Conservation (phyloP, 2,797 vertebrate genomes). For the Pangasius larnaudii region DNA sequence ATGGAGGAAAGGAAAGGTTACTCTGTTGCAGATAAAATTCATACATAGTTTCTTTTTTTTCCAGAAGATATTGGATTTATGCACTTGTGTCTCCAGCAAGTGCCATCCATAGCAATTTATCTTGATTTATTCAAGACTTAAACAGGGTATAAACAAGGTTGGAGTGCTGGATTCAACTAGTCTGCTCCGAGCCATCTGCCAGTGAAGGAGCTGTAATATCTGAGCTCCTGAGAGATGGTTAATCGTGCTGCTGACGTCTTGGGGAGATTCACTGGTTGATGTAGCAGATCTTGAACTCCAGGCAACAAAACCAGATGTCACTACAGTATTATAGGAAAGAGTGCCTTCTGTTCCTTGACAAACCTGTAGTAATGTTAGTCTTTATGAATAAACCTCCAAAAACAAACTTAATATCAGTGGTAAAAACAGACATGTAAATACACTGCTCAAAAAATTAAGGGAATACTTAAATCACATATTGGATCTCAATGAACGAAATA, state of each 20-base stretch:
- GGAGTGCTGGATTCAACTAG: conserved; percentile 57
- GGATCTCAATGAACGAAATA: too few species aligned
- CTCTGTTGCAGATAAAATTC: conserved; percentile 54
- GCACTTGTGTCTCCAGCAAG: conserved; percentile 56
- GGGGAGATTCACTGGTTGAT: conserved; percentile 56
- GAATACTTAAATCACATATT: too few species aligned
- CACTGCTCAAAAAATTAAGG: too few species aligned
- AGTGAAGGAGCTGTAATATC: conserved; percentile 55
- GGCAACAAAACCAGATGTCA: conserved; percentile 50
- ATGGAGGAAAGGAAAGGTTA: conserved; percentile 55
- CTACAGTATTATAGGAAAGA: conserved; percentile 32
- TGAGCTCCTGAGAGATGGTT: conserved; percentile 53
- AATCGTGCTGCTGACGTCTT: conserved; percentile 50
- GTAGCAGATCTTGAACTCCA: conserved; percentile 49
- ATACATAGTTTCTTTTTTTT: conserved; percentile 46
- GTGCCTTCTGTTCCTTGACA: conserved; percentile 25
- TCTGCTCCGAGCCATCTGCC: conserved; percentile 50
- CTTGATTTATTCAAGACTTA: conserved; percentile 66
- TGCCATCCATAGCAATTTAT: conserved; percentile 61
- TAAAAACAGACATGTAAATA: background rate
- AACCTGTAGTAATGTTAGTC: background rate
- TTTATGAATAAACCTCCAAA: conserved; percentile 13
- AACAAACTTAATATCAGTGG: background rate
- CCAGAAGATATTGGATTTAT: conserved; percentile 59
- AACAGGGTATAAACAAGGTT: conserved; percentile 65